Base-by-base conservation (phyloP, 1,140 invertebrate species). In the Ericerus pela region DNA sequence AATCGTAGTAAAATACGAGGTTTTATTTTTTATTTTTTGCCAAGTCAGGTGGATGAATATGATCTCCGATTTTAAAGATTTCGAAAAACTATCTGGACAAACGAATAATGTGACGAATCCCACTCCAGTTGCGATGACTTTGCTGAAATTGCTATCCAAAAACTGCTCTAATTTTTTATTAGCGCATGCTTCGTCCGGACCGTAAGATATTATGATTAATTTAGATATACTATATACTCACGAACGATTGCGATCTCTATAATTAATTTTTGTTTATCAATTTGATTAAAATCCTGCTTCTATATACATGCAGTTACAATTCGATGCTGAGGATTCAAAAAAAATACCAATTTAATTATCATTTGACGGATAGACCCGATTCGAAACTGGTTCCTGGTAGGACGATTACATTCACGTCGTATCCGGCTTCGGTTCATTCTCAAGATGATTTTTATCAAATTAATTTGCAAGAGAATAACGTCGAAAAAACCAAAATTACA, bases 251-350 rank as follows among this genome's bases (percentile, higher is more conserved):
- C 8, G n/a, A n/a, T n/a, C n/a, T n/a, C n/a, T 33, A 10, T 33
- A 33, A 8, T 33, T 8, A 33, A 33, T 33, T 33, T 10, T 33
- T 33, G 30, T 33, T 8, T n/a, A 33, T 33, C 30, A n/a, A 33
- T 33, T 33, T 33, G n/a, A n/a, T n/a, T n/a, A n/a, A n/a, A 10
- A n/a, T 33, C n/a, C 31, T 10, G n/a, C n/a, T 10, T 33, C 8
- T 12, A 11, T n/a, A n/a, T 11, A 11, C 12, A 11, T 66, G 64
- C 58, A 80, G 80, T 55, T 95, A 89, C 64, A 76, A 78, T 22
- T 80, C 79, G 61, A 95, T 96, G 91, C 72, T 93, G 51, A 75
- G 89, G 60, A 79, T 96, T 16, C 72, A 93, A 62, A 96, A 96
- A 69, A 80, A 81, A 57, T 96, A 96, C 70, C 84, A 84, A 62